Evolutionary conservation across 2,888 invertebrate genomes (phyloP).

Genomic region (Zygaena filipendulae): DNA sequence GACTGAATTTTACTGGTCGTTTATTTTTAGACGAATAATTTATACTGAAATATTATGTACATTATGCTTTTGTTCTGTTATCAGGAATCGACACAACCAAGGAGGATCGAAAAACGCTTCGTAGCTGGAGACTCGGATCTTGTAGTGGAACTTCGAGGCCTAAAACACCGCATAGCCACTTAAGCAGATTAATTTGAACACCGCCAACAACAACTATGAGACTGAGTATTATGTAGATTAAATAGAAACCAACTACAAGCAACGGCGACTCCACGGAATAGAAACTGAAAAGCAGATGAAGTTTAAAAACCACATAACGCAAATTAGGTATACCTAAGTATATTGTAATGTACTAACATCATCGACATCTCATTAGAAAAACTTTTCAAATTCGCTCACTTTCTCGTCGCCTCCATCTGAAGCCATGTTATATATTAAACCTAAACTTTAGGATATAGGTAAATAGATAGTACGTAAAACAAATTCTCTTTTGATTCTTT

Average conservation of each 20-base stretch:
- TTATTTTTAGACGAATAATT: too few species aligned
- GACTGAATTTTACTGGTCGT: too few species aligned
- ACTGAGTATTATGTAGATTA: slow-evolving; percentile 64
- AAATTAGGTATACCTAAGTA: too few species aligned
- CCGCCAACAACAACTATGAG: slow-evolving; percentile 61
- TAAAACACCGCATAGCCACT: slow-evolving; percentile 71
- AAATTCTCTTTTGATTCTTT: slow-evolving; percentile 28
- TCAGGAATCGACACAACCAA: slow-evolving; percentile 39
- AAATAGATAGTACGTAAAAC: slow-evolving; percentile 16
- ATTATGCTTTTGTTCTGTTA: too few species aligned
- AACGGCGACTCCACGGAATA: slow-evolving; percentile 29
- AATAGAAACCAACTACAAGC: too few species aligned
- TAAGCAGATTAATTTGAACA: slow-evolving; percentile 47
- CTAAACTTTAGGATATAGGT: too few species aligned
- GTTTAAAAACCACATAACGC: slow-evolving; percentile 25
- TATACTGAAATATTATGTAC: too few species aligned
- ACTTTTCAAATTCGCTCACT: too few species aligned
- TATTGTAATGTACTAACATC: too few species aligned
- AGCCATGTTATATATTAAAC: too few species aligned
- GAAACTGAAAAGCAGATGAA: slow-evolving; percentile 23
- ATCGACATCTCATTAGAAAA: too few species aligned
- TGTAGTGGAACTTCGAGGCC: slow-evolving; percentile 71
- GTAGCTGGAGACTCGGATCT: slow-evolving; percentile 72
- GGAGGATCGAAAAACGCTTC: slow-evolving; percentile 72
- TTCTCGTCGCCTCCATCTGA: too few species aligned